Base-by-base conservation (phyloP, 2,113 vertebrate species). In the Chionomys nivalis region DNA sequence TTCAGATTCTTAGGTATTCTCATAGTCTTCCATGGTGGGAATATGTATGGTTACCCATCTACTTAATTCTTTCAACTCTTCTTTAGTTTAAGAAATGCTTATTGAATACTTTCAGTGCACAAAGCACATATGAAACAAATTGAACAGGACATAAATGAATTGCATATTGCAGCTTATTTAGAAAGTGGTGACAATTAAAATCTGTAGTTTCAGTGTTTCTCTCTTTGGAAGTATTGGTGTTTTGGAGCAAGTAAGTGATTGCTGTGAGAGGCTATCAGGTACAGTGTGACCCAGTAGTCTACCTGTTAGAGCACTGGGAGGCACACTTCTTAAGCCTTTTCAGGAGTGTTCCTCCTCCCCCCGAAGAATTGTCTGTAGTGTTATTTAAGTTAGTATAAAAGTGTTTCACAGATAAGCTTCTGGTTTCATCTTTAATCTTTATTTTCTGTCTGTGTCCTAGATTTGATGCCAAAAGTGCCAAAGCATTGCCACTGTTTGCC, bases 381-480 rank as follows among this genome's bases (percentile, higher is more conserved):
- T 66, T 4, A 5, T 66, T 36, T 42, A 1, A 77, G 52, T 66
- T 47, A 42, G 85, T 89, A 61, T 65, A 39, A 24, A 78, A 87
- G 52, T 24, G 39, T 81, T 94, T 95, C 72, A 36, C 14, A 36
- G 66, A 92, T 23, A 58, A 12, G 31, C 19, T 47, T 47, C 44
- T 70, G 21, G 42, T 93, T 93, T 90, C 77, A 83, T 92, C 47
- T 96, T 94, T 73, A 70, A 39, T 85, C 19, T 83, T 89, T 17
- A 47, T 87, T 95, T 87, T 93, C 68, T 39, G 26, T 76, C 31
- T 39, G 11, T 52, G 17, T 76, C 42, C 28, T 93, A 65, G 36
- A 39, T 95, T 94, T 73, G 23, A 79, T 92, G 65, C 65, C 65
- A 78, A 28, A 36, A 61, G 10, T 65, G 21, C 72, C 73, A 49